phyloP scores from a whole-genome alignment of 2,888 invertebrate genomes.

The Ophion ventricosus region DNA sequence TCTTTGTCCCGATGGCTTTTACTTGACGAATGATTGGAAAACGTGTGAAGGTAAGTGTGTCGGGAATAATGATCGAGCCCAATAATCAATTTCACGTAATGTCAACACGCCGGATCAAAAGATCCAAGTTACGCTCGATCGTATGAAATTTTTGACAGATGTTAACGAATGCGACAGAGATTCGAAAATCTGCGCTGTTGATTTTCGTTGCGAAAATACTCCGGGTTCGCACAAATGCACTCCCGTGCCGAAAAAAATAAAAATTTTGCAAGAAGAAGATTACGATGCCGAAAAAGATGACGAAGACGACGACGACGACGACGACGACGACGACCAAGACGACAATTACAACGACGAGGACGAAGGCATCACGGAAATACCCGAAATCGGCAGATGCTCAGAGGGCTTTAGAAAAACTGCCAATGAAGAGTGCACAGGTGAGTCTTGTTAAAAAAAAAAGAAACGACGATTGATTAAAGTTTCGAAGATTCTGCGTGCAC shows the following conservation, averaged over 20 bases:
- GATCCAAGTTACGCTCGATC: not conserved
- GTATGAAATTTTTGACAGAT: constrained; percentile 80
- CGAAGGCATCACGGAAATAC: constrained; percentile 75
- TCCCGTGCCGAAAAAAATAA: constrained; percentile 72
- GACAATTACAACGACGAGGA: constrained; percentile 64
- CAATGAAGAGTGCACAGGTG: constrained; percentile 83
- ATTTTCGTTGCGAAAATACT: constrained; percentile 83
- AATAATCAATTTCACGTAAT: not conserved
- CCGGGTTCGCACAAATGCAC: constrained; percentile 83
- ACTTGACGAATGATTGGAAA: constrained; percentile 76
- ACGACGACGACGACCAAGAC: constrained; percentile 58
- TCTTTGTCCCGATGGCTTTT: constrained; percentile 79
- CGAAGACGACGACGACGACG: constrained; percentile 70
- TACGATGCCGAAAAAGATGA: constrained; percentile 76
- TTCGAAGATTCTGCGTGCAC: not conserved
- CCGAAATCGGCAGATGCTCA: constrained; percentile 76
- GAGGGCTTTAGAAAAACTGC: constrained; percentile 83
- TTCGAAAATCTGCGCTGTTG: constrained; percentile 68
- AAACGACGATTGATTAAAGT: not conserved
- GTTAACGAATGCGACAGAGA: constrained; percentile 86
- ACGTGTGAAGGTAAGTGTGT: constrained; percentile 76
- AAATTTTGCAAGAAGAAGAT: constrained; percentile 76
- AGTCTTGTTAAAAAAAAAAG: constrained; percentile 64
- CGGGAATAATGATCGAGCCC: not conserved
- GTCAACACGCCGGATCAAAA: too few relatives aligned